Evolutionary conservation across 2,113 vertebrate genomes (phyloP), one percentile per base, ranked within the genome.

Genomic region (Corythoichthys haematopterus): DNA sequence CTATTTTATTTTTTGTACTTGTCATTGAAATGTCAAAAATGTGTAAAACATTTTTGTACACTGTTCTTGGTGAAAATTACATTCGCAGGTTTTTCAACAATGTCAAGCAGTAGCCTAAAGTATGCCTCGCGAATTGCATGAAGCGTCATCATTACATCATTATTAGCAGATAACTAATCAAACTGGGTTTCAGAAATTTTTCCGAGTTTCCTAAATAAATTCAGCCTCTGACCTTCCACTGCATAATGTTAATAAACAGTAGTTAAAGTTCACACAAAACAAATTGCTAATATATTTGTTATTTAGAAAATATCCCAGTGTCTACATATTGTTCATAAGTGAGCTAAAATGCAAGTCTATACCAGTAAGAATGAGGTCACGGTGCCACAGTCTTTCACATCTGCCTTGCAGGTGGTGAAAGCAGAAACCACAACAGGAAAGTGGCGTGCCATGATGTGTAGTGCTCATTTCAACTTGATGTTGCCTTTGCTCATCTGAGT

Each of bases 401-500:
- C 80, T 87, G 84, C 79, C 15, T 62, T 48, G 75, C 85, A 86
- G 80, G 75, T 79, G 79, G 68, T 80, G 55, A 64, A 67, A 81
- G 69, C 65, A 70, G 76, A 70, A 79, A 79, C 65, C 71, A 80
- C 70, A 81, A 81, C 70, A 68, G 75, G 77, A 85, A 88, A 79
- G 70, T 75, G 58, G 75, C 66, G 58, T 72, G 75, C 82, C 83
- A 78, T 76, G 69, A 82, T 70, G 68, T 61, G 48, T 16, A 16
- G 60, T 43, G 4, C 64, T 81, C 70, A n/a, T 55, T 70, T 76
- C 61, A 87, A 76, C 60, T 60, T 70, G 35, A 80, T 16, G 43
- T 51, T 70, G 57, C 11, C 48, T 59, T 57, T 70, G 72, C 68
- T 79, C 71, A 58, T 83, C 67, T 70, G 71, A 71, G 64, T 62